phyloP scores from a whole-genome alignment of 2,797 vertebrate species.

The Scarus forsteni region DNA sequence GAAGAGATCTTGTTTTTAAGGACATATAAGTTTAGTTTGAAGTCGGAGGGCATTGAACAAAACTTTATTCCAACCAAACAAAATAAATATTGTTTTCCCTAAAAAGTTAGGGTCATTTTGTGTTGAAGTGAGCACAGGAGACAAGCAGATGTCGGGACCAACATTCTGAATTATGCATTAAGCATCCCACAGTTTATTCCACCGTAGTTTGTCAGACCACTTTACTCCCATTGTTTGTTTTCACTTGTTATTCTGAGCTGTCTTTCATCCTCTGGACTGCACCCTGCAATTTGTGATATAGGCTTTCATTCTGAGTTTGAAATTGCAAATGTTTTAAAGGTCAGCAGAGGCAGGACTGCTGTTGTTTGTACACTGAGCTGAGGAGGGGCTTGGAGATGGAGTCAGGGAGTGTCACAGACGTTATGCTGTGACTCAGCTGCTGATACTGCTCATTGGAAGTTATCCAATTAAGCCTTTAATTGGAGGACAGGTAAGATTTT shows the following conservation, averaged over 20 bases:
- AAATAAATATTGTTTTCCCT: background rate
- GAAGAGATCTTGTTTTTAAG: too few relatives aligned
- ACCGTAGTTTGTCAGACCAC: slow-evolving; percentile 15
- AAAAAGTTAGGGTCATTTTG: background rate
- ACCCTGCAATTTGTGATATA: slow-evolving; percentile 14
- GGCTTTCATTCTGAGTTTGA: background rate
- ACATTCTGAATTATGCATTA: slow-evolving; percentile 26
- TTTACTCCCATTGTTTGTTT: slow-evolving; percentile 26
- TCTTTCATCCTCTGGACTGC: slow-evolving; percentile 1
- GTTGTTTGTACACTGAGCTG: background rate
- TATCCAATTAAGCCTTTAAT: background rate
- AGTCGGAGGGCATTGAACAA: background rate
- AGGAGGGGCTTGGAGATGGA: background rate
- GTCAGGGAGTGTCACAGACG: background rate
- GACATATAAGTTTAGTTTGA: background rate
- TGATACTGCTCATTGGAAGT: background rate
- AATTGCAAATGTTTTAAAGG: slow-evolving; percentile 11
- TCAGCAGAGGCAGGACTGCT: background rate
- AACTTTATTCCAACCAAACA: background rate
- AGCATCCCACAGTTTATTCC: slow-evolving; percentile 22
- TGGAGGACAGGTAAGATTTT: too few relatives aligned
- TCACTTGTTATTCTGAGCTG: slow-evolving; percentile 27
- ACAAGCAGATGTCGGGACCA: slow-evolving; percentile 1
- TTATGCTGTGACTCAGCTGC: background rate
- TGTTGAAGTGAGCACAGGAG: slow-evolving; percentile 3